A percentile compares a stretch with the other conserved stretches of the same genome.
These are phyloP conservation scores for Phymastichus coffea DNA, from an alignment of 1,140 invertebrate genomes.

Conservation along the genomic window DNA sequence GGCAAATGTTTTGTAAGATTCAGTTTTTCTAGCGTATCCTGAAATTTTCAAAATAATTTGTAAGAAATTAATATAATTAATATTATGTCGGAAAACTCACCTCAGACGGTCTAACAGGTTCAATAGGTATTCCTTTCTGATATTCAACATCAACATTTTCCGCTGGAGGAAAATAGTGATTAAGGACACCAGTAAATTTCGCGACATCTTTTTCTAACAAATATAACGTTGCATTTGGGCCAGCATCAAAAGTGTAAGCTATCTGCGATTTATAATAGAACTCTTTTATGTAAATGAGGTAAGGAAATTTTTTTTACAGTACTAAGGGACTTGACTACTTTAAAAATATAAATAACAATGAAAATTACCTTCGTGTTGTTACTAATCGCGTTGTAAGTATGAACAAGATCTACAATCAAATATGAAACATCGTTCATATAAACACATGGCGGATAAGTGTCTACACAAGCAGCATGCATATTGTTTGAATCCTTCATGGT, in stretches of 20 bases:
- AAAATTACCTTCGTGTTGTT: slow-evolving; percentile 62
- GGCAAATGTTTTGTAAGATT: slow-evolving; percentile 50
- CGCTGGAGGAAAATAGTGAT: slow-evolving; percentile 70
- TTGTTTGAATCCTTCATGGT: slow-evolving; percentile 99
- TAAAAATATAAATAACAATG: background rate
- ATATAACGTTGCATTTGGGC: slow-evolving; percentile 93
- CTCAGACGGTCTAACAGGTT: slow-evolving; percentile 36
- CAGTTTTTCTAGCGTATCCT: slow-evolving; percentile 53
- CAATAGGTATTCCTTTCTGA: slow-evolving; percentile 58
- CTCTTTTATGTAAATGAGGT: background rate
- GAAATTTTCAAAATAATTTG: slow-evolving; percentile 26
- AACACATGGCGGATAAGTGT: slow-evolving; percentile 90
- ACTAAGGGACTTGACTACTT: background rate
- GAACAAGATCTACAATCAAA: slow-evolving; percentile 76
- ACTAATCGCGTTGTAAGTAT: slow-evolving; percentile 74
- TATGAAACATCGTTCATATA: slow-evolving; percentile 91
- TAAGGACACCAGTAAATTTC: slow-evolving; percentile 65
- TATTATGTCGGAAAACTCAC: slow-evolving; percentile 28
- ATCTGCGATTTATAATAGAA: slow-evolving; percentile 56
- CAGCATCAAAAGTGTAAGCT: slow-evolving; percentile 97
- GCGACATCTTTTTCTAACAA: slow-evolving; percentile 76
- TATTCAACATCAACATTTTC: slow-evolving; percentile 55
- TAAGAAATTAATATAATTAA: background rate
- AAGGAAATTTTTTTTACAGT: background rate
- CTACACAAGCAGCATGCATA: slow-evolving; percentile 91